phyloP scores from a whole-genome alignment of 2,113 vertebrate species.

The Sinocyclocheilus rhinocerous region DNA sequence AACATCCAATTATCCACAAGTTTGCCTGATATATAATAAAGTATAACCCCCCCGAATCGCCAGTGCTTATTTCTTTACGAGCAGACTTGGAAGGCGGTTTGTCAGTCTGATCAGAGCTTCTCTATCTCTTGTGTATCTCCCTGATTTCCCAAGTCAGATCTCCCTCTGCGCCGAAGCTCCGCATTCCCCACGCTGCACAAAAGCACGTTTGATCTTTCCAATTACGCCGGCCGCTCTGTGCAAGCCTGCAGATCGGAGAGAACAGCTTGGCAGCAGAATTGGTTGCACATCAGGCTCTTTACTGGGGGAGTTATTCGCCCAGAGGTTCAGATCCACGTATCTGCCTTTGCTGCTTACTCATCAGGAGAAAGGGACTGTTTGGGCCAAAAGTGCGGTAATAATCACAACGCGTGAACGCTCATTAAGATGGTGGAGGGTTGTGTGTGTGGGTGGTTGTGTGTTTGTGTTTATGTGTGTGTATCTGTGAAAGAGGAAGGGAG shows the following conservation, averaged over 20 bases:
- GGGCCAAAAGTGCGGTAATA: slow-evolving; percentile 59
- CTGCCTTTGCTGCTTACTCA: slow-evolving; percentile 64
- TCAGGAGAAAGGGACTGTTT: slow-evolving; percentile 59
- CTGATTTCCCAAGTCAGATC: slow-evolving; percentile 72
- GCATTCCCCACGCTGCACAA: slow-evolving; percentile 75
- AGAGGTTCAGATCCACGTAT: slow-evolving; percentile 63
- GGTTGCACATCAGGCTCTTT: slow-evolving; percentile 76
- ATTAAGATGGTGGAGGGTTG: slow-evolving; percentile 47
- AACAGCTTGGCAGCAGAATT: slow-evolving; percentile 73
- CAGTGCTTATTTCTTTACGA: slow-evolving; percentile 32
- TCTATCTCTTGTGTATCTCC: slow-evolving; percentile 64
- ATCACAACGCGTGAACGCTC: slow-evolving; percentile 54
- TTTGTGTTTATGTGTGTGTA: slow-evolving; percentile 37
- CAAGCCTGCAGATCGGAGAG: slow-evolving; percentile 74
- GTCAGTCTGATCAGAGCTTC: slow-evolving; percentile 67
- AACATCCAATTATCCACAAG: slow-evolving; percentile 32
- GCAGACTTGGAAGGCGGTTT: slow-evolving; percentile 67
- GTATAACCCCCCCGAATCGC: slow-evolving; percentile 8
- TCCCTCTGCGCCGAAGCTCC: slow-evolving; percentile 69
- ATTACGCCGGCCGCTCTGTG: slow-evolving; percentile 73
- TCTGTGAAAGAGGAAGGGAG: slow-evolving; percentile 18
- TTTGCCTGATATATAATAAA: slow-evolving; percentile 7
- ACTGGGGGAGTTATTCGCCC: slow-evolving; percentile 77
- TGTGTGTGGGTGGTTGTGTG: slow-evolving; percentile 26
- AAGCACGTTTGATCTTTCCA: slow-evolving; percentile 79